Percentiles rank a stretch among this genome's conserved stretches.
Conservation (phyloP, 2,888 invertebrate genomes). For the Eumerus sabulonum region DNA sequence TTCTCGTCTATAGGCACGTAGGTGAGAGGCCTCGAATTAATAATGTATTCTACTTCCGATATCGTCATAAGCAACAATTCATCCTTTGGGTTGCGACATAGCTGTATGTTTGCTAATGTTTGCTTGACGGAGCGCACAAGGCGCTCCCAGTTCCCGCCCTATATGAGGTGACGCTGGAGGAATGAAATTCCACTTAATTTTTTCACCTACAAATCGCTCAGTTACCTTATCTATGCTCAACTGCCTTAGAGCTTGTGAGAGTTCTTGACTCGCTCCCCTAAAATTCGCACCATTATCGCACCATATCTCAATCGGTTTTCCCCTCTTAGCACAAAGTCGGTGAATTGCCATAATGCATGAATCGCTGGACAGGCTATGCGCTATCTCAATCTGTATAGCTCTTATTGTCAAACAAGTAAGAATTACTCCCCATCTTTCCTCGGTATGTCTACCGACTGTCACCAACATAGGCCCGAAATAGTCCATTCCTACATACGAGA, state of each 20-base stretch:
- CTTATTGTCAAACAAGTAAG: not conserved
- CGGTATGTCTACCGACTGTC: not conserved
- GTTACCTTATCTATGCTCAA: no score
- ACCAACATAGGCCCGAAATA: not conserved
- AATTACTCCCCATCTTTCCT: not conserved
- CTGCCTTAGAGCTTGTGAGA: no score
- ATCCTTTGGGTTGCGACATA: not conserved
- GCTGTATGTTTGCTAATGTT: not conserved
- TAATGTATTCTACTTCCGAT: not conserved
- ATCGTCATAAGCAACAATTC: not conserved
- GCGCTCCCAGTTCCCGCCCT: conserved; percentile 2
- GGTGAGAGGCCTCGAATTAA: no score
- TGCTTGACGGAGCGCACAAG: not conserved
- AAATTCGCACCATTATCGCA: no score
- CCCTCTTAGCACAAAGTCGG: not conserved
- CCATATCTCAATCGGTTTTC: not conserved
- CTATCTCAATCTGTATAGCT: not conserved
- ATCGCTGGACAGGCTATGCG: not conserved
- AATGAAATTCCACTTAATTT: conserved; percentile 25
- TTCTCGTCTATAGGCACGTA: conserved; percentile 3
- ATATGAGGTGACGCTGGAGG: conserved; percentile 18
- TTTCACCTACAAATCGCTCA: not conserved
- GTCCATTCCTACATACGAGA: not conserved
- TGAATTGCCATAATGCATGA: not conserved
- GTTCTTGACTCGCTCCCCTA: no score